These are phyloP conservation scores for Drosophila pachea DNA, from an alignment of 1,140 invertebrate genomes.

Conservation along the genomic window DNA sequence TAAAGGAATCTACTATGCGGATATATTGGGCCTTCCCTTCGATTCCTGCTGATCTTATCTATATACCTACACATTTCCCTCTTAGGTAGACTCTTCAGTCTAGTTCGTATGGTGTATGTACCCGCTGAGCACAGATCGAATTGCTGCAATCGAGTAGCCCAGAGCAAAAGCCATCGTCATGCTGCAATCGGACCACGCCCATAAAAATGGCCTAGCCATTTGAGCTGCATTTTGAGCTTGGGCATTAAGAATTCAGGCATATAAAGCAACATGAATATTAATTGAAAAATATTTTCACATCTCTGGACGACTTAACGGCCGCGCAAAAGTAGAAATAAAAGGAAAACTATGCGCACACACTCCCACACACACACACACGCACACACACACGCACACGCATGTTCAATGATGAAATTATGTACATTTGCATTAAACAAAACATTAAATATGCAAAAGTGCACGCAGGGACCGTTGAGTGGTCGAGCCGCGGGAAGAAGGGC, in stretches of 20 bases:
- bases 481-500: not conserved
- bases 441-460: conserved; percentile 77
- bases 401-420: conserved; percentile 71
- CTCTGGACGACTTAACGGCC: conserved; percentile 47
- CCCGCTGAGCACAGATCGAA: not conserved
- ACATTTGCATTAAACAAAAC: conserved; percentile 77
- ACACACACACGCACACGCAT: conserved; percentile 27
- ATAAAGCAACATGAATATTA: conserved; percentile 77
- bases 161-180: not conserved
- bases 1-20: no score
- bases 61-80: no score
- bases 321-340: conserved; percentile 44
- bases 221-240: conserved; percentile 11
- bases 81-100: no score
- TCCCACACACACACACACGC: conserved; percentile 20
- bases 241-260: conserved; percentile 66
- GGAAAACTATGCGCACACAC: conserved; percentile 50
- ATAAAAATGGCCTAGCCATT: conserved; percentile 7
- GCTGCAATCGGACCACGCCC: conserved; percentile 8
- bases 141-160: not conserved
- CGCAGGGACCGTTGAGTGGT: not conserved
- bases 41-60: no score
- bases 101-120: no score
- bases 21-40: no score
- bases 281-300: conserved; percentile 75